Percentiles rank a stretch among this genome's conserved stretches.
Evolutionary conservation across 2,888 invertebrate species (phyloP).

Genomic region (Cotesia congregata): DNA sequence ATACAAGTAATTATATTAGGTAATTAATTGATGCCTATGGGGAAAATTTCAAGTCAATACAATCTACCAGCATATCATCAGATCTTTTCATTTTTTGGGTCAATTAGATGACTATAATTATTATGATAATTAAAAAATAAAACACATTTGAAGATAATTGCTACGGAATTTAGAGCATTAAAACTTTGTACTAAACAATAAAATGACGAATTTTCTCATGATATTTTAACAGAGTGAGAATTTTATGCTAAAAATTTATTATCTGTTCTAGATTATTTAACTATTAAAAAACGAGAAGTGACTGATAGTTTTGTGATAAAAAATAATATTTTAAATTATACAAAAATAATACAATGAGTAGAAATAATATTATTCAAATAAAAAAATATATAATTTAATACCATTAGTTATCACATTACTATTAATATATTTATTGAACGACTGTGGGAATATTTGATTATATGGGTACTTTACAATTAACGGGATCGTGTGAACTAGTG

Average conservation of each 20-base stretch:
- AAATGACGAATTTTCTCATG: neutral
- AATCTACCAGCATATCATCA: neutral
- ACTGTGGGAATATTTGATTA: neutral
- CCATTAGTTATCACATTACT: slow-evolving; percentile 5
- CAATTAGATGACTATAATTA: neutral
- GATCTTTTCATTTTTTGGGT: neutral
- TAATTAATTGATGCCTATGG: neutral
- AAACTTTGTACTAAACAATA: neutral
- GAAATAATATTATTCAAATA: too few species aligned
- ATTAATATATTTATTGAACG: slow-evolving; percentile 15
- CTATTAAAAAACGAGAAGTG: too few species aligned
- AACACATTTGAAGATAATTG: neutral
- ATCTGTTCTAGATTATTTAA: neutral
- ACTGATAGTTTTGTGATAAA: too few species aligned
- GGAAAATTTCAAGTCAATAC: neutral
- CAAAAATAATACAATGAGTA: too few species aligned
- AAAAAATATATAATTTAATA: neutral
- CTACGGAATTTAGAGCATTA: neutral
- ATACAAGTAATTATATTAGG: neutral
- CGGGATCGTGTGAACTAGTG: neutral
- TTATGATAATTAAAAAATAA: neutral
- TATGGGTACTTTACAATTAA: neutral
- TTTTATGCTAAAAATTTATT: neutral
- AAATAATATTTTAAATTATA: too few species aligned
- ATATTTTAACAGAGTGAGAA: neutral